Percentiles rank a stretch among this genome's conserved stretches.
Evolutionary conservation across 1,140 invertebrate species (phyloP).

Genomic region (Drosophila orosa): DNA sequence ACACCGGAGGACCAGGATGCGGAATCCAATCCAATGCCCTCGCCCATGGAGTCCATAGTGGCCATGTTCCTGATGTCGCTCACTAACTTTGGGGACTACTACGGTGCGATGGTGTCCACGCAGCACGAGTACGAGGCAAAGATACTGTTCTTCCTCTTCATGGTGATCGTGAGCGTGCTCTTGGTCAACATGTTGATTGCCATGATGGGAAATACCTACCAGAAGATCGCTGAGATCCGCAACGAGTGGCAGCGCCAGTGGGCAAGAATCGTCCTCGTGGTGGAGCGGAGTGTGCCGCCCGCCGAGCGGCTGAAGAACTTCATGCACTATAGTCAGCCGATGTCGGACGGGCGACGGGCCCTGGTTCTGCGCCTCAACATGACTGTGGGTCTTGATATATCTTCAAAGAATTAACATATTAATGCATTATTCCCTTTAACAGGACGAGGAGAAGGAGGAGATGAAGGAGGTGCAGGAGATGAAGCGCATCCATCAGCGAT

Average conservation of each 20-base stretch:
- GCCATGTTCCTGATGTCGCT: constrained; percentile 99
- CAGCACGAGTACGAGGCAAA: constrained; percentile 95
- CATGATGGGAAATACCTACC: constrained; percentile 99
- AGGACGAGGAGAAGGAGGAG: constrained; percentile 96
- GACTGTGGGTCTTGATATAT: constrained; percentile 86
- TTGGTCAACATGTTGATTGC: constrained; percentile 99
- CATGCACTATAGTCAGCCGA: constrained; percentile 96
- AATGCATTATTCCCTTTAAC: neutral
- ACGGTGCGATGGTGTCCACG: constrained; percentile 93
- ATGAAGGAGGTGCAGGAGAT: constrained; percentile 97
- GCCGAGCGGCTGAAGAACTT: constrained; percentile 93
- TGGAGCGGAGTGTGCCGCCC: constrained; percentile 97
- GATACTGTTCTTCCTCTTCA: constrained; percentile 96
- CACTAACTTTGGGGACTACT: constrained; percentile 98
- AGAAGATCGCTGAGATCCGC: constrained; percentile 97
- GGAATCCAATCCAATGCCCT: constrained; percentile 93
- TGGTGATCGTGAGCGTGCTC: constrained; percentile 97
- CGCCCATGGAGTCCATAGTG: constrained; percentile 96
- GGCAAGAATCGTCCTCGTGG: constrained; percentile 98
- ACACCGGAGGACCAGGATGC: constrained; percentile 88
- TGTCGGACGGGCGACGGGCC: constrained; percentile 95
- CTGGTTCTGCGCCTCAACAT: constrained; percentile 94
- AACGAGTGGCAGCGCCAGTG: constrained; percentile 99
- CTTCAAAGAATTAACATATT: neutral
- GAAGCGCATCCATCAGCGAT: constrained; percentile 92